Base-by-base conservation (phyloP, 2,113 vertebrate genomes). In the Thunnus maccoyii region DNA sequence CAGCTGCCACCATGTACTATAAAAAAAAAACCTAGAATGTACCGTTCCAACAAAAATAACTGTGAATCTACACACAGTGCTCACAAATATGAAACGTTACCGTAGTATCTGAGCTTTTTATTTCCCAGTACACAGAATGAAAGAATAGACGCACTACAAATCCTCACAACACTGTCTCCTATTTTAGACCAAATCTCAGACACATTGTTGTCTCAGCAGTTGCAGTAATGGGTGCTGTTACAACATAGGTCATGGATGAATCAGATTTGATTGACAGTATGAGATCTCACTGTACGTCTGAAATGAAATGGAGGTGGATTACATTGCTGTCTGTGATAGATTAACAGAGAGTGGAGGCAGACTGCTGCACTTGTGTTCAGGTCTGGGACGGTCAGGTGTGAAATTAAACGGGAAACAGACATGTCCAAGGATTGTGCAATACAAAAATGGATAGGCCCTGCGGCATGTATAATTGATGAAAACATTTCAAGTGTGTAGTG, bases 371-470 rank as follows among this genome's bases (percentile, higher is more conserved):
- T 73, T 69, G 54, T 73, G 66, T 66, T 66, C 75, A 80, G 86
- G 88, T 88, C 80, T 81, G 62, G 51, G 76, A 86, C 70, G 82
- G 77, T 94, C 93, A 93, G 88, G 92, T 95, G 94, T 94, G 94
- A 95, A 96, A 95, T 96, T 94, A 93, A 93, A 93, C 90, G 89
- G 83, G 87, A 93, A 86, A 76, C 71, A 86, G 86, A 93, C 90
- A 86, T 46, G 62, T 72, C 57, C 36, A 47, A 77, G 74, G 75
- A 76, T 16, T 62, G 80, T 54, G 80, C 71, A 68, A 67, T 67
- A 81, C 78, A 87, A 81, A 78, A 90, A 90, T 76, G 85, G 73
- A 84, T 75, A 57, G 10, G 62, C 63, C 72, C 46, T 41, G 11
- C 66, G 36, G 83, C 84, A 91, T 88, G 73, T 91, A 89, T 87